Conservation (phyloP, 2,797 vertebrate species). For the Enoplosus armatus region DNA sequence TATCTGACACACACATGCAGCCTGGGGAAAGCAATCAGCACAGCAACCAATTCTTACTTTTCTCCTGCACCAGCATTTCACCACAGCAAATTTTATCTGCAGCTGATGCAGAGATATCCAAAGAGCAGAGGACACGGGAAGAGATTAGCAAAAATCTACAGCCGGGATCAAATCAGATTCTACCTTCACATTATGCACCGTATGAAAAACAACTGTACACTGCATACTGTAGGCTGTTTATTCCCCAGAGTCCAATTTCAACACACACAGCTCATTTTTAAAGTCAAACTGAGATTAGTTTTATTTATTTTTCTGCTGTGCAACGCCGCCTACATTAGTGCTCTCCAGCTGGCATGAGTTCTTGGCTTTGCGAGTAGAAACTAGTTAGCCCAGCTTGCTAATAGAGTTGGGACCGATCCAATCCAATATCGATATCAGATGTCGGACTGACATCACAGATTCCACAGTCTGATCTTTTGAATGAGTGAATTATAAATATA, state of each 20-base stretch:
- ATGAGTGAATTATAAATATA: too few species aligned
- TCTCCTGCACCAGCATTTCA: constrained; percentile 69
- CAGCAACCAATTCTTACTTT: constrained; percentile 63
- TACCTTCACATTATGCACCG: constrained; percentile 37
- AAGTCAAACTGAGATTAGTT: constrained; percentile 19
- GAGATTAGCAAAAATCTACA: constrained; percentile 62
- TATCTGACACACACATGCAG: constrained; percentile 69
- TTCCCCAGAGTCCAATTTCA: constrained; percentile 30
- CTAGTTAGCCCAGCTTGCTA: background rate
- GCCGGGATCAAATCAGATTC: constrained; percentile 54
- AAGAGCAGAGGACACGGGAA: constrained; percentile 49
- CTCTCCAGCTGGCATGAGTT: background rate
- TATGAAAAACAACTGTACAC: constrained; percentile 37
- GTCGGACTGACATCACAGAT: too few species aligned
- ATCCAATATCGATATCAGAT: too few species aligned
- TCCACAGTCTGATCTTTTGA: too few species aligned
- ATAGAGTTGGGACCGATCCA: too few species aligned
- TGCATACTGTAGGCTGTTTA: constrained; percentile 29
- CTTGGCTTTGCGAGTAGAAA: background rate
- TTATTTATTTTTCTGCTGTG: background rate
- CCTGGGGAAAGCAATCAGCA: constrained; percentile 72
- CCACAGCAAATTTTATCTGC: constrained; percentile 73
- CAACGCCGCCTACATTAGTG: background rate
- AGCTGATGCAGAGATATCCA: constrained; percentile 68
- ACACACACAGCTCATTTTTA: constrained; percentile 30